Evolutionary conservation across 2,888 invertebrate species (phyloP).

Genomic region (Loripinus fragilis): DNA sequence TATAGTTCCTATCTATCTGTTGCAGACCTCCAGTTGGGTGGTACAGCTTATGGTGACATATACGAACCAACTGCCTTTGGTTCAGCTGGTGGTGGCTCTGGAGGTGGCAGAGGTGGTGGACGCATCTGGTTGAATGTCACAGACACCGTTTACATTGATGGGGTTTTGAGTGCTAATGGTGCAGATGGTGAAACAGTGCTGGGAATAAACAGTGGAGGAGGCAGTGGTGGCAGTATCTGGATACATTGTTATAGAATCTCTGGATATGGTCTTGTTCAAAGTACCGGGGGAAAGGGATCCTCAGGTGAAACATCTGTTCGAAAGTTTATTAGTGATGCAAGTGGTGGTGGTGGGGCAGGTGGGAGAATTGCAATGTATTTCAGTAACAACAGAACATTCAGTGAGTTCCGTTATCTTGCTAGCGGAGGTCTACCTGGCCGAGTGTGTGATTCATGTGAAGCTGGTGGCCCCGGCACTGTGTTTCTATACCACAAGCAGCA

Average conservation of each 20-base stretch:
- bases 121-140: constrained; percentile 75
- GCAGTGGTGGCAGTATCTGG: constrained; percentile 75
- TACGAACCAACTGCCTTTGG: constrained; percentile 73
- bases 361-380: constrained; percentile 75
- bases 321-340: constrained; percentile 31
- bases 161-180: constrained; percentile 68
- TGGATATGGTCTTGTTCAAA: constrained; percentile 64
- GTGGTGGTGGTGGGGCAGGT: constrained; percentile 69
- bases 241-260: constrained; percentile 67
- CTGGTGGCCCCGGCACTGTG: constrained; percentile 73
- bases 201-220: constrained; percentile 67
- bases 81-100: constrained; percentile 68
- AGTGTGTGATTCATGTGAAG: constrained; percentile 55
- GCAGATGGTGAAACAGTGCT: constrained; percentile 49
- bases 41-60: constrained; percentile 66
- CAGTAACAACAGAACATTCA: constrained; percentile 69
- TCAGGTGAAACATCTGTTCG: constrained; percentile 24
- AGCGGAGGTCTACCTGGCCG: constrained; percentile 65
- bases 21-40: not conserved
- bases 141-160: constrained; percentile 71
- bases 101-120: constrained; percentile 73
- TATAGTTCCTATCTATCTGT: not conserved
- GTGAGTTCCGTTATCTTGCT: constrained; percentile 72
- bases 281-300: constrained; percentile 65
- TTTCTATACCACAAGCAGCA: constrained; percentile 70